Conservation (phyloP, 1,140 invertebrate species). For the Calycopis cecrops region DNA sequence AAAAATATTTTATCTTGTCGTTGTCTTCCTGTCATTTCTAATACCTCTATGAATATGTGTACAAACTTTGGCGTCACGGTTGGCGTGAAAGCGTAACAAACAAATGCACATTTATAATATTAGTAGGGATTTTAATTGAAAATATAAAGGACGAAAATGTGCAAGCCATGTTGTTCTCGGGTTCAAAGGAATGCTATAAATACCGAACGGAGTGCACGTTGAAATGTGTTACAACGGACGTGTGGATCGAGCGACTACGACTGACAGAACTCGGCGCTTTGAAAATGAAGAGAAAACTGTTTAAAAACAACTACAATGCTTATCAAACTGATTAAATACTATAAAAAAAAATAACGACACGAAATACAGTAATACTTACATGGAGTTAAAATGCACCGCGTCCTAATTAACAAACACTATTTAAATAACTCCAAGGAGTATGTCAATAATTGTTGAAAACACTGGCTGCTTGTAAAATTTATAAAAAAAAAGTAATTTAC, state of each 20-base stretch:
- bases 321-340: background rate
- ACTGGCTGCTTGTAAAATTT: background rate
- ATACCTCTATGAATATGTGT: no score
- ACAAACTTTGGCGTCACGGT: no score
- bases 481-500: background rate
- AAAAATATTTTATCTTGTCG: no score
- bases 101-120: no score
- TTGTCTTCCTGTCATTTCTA: no score
- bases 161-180: conserved; percentile 4
- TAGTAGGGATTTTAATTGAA: no score
- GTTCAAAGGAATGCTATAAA: conserved; percentile 11
- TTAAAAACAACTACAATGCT: background rate
- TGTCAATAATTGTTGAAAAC: background rate
- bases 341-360: no score
- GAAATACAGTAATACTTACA: no score
- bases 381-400: background rate
- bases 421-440: background rate
- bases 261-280: background rate
- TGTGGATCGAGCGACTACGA: background rate
- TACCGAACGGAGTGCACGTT: conserved; percentile 1
- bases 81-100: no score
- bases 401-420: background rate
- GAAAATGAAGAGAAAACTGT: background rate
- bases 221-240: conserved; percentile 7
- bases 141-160: background rate